Base-by-base conservation (phyloP, 2,113 vertebrate genomes). In the Petromus typicus region DNA sequence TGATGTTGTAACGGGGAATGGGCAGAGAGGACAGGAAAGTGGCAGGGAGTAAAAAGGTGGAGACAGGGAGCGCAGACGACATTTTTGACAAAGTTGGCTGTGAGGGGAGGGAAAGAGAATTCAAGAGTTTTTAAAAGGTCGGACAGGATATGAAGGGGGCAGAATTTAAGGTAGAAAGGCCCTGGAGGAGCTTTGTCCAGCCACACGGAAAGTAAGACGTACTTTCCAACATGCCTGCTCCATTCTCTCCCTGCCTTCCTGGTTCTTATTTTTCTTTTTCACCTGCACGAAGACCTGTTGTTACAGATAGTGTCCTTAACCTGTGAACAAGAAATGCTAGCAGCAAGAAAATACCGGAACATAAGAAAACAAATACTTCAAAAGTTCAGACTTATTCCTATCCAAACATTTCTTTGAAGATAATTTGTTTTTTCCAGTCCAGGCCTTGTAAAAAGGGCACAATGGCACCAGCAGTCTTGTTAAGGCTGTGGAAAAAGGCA, bases 371-470 rank as follows among this genome's bases (percentile, higher is more conserved):
- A 34, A 93, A 67, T 71, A n/a, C 57, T 91, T 96, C 86, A 88
- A 86, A 96, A 73, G 48, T 27, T 81, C 88, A 91, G 25, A 59
- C 1, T 20, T 95, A 92, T 16, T 88, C 37, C 61, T 86, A 84
- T 92, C 86, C 83, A 93, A 90, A 93, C 23, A 91, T 67, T 84
- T 91, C 51, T 88, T 69, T 92, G 91, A 48, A 94, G 34, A 84
- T 78, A n/a, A 95, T 89, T 96, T 96, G 66, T 2, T 94, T 94
- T 97, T 90, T 97, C 76, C 45, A 90, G 43, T 34, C 63, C 4
- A 85, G 92, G 81, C 57, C 95, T 97, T 92, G 75, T 84, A 93
- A 95, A 97, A 95, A 92, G 94, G 89, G 89, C 91, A 54, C 80
- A 67, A 97, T 32, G 67, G 71, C 88, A 59, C 66, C 71, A 73